Evolutionary conservation across 2,797 vertebrate genomes (phyloP), one percentile per base, ranked within the genome.

Genomic region (Amazonetta brasiliensis): DNA sequence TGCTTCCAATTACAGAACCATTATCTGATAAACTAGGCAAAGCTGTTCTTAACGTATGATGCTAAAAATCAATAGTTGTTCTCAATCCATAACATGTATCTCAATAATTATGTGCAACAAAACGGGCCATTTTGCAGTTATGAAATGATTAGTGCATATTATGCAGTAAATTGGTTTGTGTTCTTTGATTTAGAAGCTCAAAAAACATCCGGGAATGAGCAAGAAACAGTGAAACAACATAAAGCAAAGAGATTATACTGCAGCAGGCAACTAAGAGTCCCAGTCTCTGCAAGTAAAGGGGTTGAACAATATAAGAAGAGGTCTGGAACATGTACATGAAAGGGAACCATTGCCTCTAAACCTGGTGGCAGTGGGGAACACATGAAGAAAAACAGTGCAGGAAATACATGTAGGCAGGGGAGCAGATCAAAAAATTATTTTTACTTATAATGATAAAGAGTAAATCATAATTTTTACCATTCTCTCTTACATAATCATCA

Each of bases 71-170:
- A 35, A n/a, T 54, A 14, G 48, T 50, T 50, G 48, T 50, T 50
- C 23, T 50, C 48, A 50, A 23, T 50, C 48, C 23, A 14, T 50
- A 50, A 50, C 48, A 50, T 50, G 48, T 14, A 3, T 16, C 55
- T 50, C 22, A 30, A 56, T 37, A 86, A 56, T 43, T 68, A 18
- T 62, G 6, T 15, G 7, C 48, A 68, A 35, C 20, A 62, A 37
- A 48, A 5, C 26, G 48, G 33, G 14, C 16, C 58, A 2, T 28
- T 89, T 84, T 81, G 26, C 56, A n/a, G 37, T 19, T 69, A 21
- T 7, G 37, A 71, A 87, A 74, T 19, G 0, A 48, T 30, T 28
- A n/a, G 13, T 11, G 18, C 4, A 7, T 0, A 0, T 56, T 43
- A n/a, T 26, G 56, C 1, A n/a, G 33, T 48, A 26, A 4, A 9